Conservation (phyloP, 2,888 invertebrate species). For the Drosophila robusta region DNA sequence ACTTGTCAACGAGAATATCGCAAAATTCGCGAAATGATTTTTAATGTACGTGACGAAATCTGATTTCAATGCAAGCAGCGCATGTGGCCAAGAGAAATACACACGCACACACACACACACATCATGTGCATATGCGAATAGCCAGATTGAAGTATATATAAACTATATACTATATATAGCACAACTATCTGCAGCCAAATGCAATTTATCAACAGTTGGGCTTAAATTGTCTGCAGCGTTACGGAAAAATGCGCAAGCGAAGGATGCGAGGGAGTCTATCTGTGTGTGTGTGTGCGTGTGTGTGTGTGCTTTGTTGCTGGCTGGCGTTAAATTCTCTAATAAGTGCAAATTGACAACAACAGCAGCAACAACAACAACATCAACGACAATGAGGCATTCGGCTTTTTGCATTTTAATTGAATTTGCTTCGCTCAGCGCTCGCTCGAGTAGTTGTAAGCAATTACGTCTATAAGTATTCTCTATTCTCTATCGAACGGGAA, state of each 20-base stretch:
- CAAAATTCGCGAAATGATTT: constrained; percentile 66
- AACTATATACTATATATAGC: constrained; percentile 23
- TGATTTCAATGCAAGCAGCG: constrained; percentile 67
- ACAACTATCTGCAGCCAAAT: constrained; percentile 66
- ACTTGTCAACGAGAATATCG: constrained; percentile 50
- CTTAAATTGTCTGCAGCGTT: constrained; percentile 75
- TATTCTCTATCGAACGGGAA: constrained; percentile 65
- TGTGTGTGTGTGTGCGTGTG: background rate
- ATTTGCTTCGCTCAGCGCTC: constrained; percentile 27
- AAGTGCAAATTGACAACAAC: constrained; percentile 67
- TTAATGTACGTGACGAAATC: constrained; percentile 79
- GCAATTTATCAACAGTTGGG: constrained; percentile 79
- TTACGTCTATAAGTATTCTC: constrained; percentile 23
- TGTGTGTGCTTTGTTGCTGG: constrained; percentile 12
- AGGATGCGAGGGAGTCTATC: constrained; percentile 45
- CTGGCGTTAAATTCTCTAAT: constrained; percentile 57
- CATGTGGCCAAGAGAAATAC: constrained; percentile 44
- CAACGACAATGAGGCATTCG: constrained; percentile 25
- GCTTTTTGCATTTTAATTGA: constrained; percentile 76
- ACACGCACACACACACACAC: constrained; percentile 8
- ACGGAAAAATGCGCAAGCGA: constrained; percentile 61
- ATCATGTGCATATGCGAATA: background rate
- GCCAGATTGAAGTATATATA: constrained; percentile 3
- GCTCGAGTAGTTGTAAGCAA: constrained; percentile 33
- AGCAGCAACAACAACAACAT: constrained; percentile 24